Base-by-base conservation (phyloP, 2,797 vertebrate genomes). In the Tachyglossus aculeatus region DNA sequence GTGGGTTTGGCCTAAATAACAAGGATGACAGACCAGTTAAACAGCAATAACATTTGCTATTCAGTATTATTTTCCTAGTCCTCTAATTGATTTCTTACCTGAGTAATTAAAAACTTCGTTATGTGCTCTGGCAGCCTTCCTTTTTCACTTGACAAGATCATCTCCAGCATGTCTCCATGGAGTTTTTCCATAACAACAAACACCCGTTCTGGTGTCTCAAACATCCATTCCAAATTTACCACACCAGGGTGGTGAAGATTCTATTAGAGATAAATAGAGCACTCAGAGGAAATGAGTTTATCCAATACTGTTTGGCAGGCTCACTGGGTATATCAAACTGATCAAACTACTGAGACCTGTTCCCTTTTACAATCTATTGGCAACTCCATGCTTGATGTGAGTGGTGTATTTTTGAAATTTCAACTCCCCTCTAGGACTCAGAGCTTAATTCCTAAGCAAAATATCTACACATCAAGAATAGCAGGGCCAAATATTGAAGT, bases 101-200 rank as follows among this genome's bases (percentile, higher is more conserved):
- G 97, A 24, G 96, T 96, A 87, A 98, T 96, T 63, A 99, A 89
- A 91, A 97, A 99, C 92, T 96, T 98, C 18, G 96, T 97, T 90
- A 98, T 95, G 85, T 95, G 94, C 81, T 99, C 97, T 22, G 97
- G 97, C 85, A 99, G 88, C 66, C 96, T 95, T 74, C 97, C 97
- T 69, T 97, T 98, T 94, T 99, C 97, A 84, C 96, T 98, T 88
- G 97, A 98, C 89, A 99, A 92, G 88, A 99, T 97, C 96, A 99
- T 97, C 91, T 99, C 97, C 90, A 99, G 87, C 97, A 99, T 99
- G 92, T 98, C 97, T 81, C 97, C 97, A 76, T 98, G 96, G 79
- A 99, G 96, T 90, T 99, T 99, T 92, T 99, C 97, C 97, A 99
- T 99, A 88, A 99, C 96, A 64, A 99, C 97, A 79, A 99, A 98